Base-by-base conservation (phyloP, 2,888 invertebrate genomes). In the Caenorhabditis doughertyi region DNA sequence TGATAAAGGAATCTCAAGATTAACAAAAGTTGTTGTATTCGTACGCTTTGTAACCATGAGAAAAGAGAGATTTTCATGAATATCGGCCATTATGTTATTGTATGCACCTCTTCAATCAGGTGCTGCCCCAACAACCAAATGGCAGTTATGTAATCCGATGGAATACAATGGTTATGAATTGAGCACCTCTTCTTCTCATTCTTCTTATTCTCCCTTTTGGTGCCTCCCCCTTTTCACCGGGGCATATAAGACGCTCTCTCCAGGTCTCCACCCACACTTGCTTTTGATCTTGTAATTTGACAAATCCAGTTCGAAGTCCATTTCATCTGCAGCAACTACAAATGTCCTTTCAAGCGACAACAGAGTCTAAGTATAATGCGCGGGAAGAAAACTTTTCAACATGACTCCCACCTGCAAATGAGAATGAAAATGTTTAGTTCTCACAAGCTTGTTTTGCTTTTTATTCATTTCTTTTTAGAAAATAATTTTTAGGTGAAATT, bases 1-100 rank as follows among this genome's bases (percentile, higher is more conserved):
- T 42, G 62, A 72, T 62, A 74, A 65, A 67, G 58, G 60, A 25
- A 51, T 39, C 51, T 77, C 32, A n/a, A 77, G 68, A 68, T 77
- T 77, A 77, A 77, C 77, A 77, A 68, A 53, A 77, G 77, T 53
- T 68, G 77, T 51, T 68, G 53, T 77, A 68, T 44, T 62, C 68
- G 67, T 76, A 76, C 67, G 58, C 77, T 77, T 68, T 77, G 65
- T 67, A 32, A 23, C 47, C 51, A 21, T 16, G 18, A 27, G 18
- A 32, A 44, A 39, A 42, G 44, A 55, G 53, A 21, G 42, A 21
- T 77, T 70, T 60, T 27, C 60, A 68, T 77, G 77, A 77, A 77
- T 77, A 77, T 51, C 60, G 62, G 53, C 68, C 62, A 77, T 77
- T 77, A 77, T 77, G 58, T 76, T 68, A 76, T 76, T 76, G 68